Conservation (phyloP, 2,797 vertebrate species). For the Stomatorhinus walkeri region DNA sequence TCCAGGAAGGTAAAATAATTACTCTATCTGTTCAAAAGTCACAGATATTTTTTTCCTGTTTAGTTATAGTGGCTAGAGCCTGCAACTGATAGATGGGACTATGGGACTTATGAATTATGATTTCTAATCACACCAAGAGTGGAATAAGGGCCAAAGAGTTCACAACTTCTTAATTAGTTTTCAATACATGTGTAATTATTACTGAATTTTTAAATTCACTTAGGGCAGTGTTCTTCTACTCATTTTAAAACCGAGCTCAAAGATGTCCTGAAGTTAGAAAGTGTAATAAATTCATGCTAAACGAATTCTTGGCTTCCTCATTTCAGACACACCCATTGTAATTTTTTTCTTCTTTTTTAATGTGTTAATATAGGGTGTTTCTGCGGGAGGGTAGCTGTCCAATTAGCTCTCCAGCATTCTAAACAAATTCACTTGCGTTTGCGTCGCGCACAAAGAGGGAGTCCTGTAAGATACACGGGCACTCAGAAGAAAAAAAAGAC, state of each 20-base stretch:
- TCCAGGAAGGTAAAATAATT: conserved; percentile 1
- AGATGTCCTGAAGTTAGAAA: conserved; percentile 55
- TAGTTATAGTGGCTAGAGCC: background rate
- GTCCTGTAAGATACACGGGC: background rate
- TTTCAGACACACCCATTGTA: background rate
- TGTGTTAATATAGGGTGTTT: too few species aligned
- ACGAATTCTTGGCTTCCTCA: conserved; percentile 29
- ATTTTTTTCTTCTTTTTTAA: background rate
- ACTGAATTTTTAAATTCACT: conserved; percentile 64
- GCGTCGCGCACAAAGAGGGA: background rate
- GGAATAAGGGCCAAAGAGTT: conserved; percentile 49
- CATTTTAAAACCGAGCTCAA: conserved; percentile 51
- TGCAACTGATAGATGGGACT: conserved; percentile 39
- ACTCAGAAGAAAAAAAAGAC: background rate
- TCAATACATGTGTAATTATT: conserved; percentile 60
- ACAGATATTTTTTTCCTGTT: background rate
- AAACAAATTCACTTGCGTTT: background rate
- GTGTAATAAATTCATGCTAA: conserved; percentile 50
- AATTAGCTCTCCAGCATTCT: background rate
- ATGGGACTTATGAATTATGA: conserved; percentile 49
- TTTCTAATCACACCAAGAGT: conserved; percentile 50
- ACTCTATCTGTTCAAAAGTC: background rate
- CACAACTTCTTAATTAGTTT: conserved; percentile 62
- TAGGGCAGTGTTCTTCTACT: conserved; percentile 45
- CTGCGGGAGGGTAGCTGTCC: background rate